phyloP scores from a whole-genome alignment of 2,113 vertebrate genomes.

The Polyodon spathula region DNA sequence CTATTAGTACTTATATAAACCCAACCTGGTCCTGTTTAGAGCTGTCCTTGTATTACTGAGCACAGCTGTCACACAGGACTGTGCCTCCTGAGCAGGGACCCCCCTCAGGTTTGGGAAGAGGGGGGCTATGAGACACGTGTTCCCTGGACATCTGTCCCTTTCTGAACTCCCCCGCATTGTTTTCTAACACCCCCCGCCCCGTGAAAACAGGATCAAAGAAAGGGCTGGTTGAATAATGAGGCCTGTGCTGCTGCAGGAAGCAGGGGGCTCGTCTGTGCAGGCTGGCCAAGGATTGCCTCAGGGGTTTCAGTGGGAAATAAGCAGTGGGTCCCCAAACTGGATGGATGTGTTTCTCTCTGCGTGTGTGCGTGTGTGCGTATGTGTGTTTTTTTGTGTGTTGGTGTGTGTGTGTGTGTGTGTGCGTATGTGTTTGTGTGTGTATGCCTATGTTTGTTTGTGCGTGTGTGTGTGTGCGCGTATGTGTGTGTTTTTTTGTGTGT shows the following conservation, averaged over 20 bases:
- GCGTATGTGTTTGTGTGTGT: slow-evolving; percentile 27
- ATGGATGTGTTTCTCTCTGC: slow-evolving; percentile 14
- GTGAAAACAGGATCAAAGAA: slow-evolving; percentile 39
- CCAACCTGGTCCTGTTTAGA: slow-evolving; percentile 10
- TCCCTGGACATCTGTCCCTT: slow-evolving; percentile 33
- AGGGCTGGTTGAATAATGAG: slow-evolving; percentile 30
- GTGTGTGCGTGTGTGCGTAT: slow-evolving; percentile 30
- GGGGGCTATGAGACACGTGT: slow-evolving; percentile 30
- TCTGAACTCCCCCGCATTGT: slow-evolving; percentile 4
- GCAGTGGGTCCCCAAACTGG: slow-evolving; percentile 6
- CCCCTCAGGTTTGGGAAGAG: slow-evolving; percentile 12
- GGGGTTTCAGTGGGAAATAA: slow-evolving; percentile 28
- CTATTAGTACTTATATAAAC: slow-evolving; percentile 8
- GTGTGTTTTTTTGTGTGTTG: slow-evolving; percentile 23
- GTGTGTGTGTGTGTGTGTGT: slow-evolving; percentile 8
- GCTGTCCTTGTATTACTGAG: slow-evolving; percentile 5
- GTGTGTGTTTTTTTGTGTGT: no score
- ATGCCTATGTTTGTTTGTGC: no score
- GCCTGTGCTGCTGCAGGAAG: slow-evolving; percentile 1
- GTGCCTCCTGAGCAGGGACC: slow-evolving; percentile 19
- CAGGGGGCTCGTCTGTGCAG: slow-evolving; percentile 8
- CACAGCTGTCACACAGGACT: slow-evolving; percentile 29
- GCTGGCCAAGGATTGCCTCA: slow-evolving; percentile 32
- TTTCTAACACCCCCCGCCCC: slow-evolving; percentile 3
- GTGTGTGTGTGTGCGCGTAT: no score